A percentile compares a stretch with the other conserved stretches of the same genome.
Conservation (phyloP, 2,888 invertebrate species). For the Portevinia maculata region DNA sequence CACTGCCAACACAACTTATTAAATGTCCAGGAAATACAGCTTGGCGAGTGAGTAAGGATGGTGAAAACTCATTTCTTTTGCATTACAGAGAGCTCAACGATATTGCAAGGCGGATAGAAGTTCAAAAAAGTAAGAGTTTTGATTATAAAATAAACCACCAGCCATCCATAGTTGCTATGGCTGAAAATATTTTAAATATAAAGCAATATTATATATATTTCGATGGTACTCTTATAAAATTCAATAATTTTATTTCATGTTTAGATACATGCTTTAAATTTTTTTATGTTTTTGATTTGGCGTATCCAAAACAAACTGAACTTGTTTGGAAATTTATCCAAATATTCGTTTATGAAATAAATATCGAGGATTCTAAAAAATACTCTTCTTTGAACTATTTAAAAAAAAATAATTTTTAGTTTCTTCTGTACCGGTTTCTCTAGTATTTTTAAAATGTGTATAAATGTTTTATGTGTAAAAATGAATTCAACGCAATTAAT, state of each 20-base stretch:
- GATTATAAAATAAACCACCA: constrained; percentile 26
- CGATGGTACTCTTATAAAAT: constrained; percentile 33
- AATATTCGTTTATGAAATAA: constrained; percentile 30
- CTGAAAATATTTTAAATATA: constrained; percentile 21
- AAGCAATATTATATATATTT: constrained; percentile 30
- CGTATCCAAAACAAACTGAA: constrained; percentile 18
- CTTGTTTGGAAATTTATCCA: constrained; percentile 44
- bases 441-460: neutral
- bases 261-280: constrained; percentile 37
- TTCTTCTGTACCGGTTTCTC: neutral
- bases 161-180: constrained; percentile 26
- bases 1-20: constrained; percentile 19
- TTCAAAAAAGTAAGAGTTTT: constrained; percentile 23
- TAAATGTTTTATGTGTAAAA: too few species aligned
- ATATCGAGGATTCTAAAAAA: constrained; percentile 15
- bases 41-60: constrained; percentile 24
- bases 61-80: constrained; percentile 17
- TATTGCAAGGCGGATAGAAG: constrained; percentile 10
- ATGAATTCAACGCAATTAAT: too few species aligned
- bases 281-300: constrained; percentile 39
- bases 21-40: too few species aligned
- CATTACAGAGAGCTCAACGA: constrained; percentile 11
- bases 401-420: constrained; percentile 10
- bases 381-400: constrained; percentile 26
- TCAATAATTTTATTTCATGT: too few species aligned